Evolutionary conservation across 2,888 invertebrate genomes (phyloP), one percentile per base, ranked within the genome.

Genomic region (Nasonia oneida): DNA sequence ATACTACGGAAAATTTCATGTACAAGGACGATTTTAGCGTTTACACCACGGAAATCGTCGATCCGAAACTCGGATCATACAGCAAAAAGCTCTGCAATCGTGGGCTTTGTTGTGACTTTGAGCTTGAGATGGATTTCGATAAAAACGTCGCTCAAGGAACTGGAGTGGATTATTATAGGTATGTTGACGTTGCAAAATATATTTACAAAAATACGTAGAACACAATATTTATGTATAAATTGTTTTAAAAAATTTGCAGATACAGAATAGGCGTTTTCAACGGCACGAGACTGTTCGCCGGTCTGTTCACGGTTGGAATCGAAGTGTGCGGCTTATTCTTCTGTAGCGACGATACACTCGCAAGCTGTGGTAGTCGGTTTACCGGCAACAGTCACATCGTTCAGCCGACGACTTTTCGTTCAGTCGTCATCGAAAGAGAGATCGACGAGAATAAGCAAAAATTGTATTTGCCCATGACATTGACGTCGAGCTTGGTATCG

Each of bases 211-310:
- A 53, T 53, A 53, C 53, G 3, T 15, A 15, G 37, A 39, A 29
- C 29, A 29, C 29, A 29, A 29, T 29, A 29, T 1, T 29, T 29
- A 29, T 29, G 29, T 29, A 29, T 1, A 29, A 29, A 29, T 29
- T 29, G 1, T 29, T 4, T 37, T 4, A 14, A 15, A 37, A 10
- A 47, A 42, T 39, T 64, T 83, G 10, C 82, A 90, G 89, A 87
- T 89, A 90, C 83, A 88, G 90, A 18, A 86, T 89, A 23, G 90
- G 89, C 18, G 90, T 90, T 12, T 90, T 90, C 81, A 90, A 90
- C 37, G 90, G 90, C 3, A 87, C 88, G 0, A 86, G 89, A 37
- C 33, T 88, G 15, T 89, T 87, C 82, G n/a, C 73, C 3, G 86
- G 80, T 0, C 71, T 29, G 5, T 82, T 67, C 6, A 89, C 88